These are phyloP conservation scores for Eumaeus atala DNA, from an alignment of 1,140 invertebrate species.

Conservation along the genomic window DNA sequence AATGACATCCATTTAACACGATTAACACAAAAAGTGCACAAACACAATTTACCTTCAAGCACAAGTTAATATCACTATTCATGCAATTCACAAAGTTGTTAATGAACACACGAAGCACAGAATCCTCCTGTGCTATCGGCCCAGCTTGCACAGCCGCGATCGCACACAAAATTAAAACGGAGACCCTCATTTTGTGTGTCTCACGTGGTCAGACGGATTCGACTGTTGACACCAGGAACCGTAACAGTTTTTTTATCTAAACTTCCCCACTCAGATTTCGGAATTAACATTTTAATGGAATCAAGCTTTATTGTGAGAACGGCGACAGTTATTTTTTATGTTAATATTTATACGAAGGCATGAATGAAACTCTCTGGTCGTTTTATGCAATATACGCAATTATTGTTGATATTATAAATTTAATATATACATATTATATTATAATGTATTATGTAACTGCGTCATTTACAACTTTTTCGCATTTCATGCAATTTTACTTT, in stretches of 20 bases:
- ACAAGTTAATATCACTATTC: conserved; percentile 56
- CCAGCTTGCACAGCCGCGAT: conserved; percentile 32
- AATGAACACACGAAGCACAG: conserved; percentile 39
- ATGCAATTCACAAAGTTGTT: conserved; percentile 55
- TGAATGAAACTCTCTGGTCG: conserved; percentile 17
- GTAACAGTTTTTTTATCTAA: conserved; percentile 64
- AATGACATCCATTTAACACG: conserved; percentile 17
- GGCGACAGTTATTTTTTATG: conserved; percentile 6
- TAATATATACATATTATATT: conserved; percentile 1
- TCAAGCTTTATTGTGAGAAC: conserved; percentile 23
- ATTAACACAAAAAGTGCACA: no score
- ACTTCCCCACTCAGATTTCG: conserved; percentile 55
- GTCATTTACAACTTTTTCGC: background rate
- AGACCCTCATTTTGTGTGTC: conserved; percentile 50
- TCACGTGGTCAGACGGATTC: conserved; percentile 42
- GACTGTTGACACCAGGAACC: conserved; percentile 50
- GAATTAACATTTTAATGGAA: conserved; percentile 64
- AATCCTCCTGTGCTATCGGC: conserved; percentile 48
- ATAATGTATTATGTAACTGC: background rate
- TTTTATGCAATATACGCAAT: conserved; percentile 33
- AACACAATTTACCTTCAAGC: conserved; percentile 57
- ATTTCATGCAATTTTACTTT: no score
- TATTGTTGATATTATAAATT: conserved; percentile 12
- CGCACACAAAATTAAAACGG: conserved; percentile 44
- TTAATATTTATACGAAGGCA: conserved; percentile 30